Evolutionary conservation across 1,140 invertebrate species (phyloP).

Genomic region (Formica exsecta): DNA sequence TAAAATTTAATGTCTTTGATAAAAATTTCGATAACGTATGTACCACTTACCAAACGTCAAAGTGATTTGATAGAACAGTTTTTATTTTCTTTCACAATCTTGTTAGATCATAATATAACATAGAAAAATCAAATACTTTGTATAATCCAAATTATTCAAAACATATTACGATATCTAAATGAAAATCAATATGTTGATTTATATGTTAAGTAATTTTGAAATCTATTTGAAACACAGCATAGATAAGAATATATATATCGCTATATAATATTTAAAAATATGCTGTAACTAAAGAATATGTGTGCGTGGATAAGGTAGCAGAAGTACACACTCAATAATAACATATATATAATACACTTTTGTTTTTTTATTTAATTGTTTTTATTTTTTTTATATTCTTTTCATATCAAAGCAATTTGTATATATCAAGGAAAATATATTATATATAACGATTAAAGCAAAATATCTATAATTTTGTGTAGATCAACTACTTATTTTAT

Average conservation of each 20-base stretch:
- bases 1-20: conserved; percentile 80
- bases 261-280: conserved; percentile 20
- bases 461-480: not conserved
- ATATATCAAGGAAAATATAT: not conserved
- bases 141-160: conserved; percentile 1
- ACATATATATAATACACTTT: not conserved
- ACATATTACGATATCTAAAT: conserved; percentile 5
- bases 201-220: not conserved
- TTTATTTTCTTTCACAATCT: not conserved
- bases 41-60: conserved; percentile 2
- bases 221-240: not conserved
- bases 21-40: conserved; percentile 53
- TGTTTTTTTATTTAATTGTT: conserved; percentile 1
- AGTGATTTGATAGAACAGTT: not conserved
- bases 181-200: not conserved
- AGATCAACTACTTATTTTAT: conserved; percentile 5
- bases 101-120: not conserved
- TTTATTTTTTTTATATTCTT: conserved; percentile 14
- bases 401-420: conserved; percentile 18
- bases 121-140: not conserved
- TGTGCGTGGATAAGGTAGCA: not conserved
- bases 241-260: conserved; percentile 9
- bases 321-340: not conserved
- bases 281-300: not conserved
- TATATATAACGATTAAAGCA: conserved; percentile 17